phyloP scores from a whole-genome alignment of 2,797 vertebrate genomes.

The Arremon aurantiirostris region DNA sequence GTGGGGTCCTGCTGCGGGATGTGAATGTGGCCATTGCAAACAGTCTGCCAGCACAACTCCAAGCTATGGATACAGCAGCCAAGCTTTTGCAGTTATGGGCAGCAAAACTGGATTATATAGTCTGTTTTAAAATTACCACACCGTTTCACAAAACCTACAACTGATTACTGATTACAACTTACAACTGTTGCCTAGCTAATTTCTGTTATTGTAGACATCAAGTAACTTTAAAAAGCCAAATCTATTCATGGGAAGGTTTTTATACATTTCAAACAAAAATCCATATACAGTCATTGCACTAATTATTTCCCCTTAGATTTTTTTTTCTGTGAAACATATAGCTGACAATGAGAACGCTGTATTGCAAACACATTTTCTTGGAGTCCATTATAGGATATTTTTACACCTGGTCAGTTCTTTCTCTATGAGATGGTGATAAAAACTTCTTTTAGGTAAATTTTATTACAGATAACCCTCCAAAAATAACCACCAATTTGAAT shows the following conservation, averaged over 20 bases:
- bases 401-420: neutral
- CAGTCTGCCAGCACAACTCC: neutral
- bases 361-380: neutral
- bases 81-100: neutral
- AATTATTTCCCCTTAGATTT: neutral
- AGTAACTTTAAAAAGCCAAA: neutral
- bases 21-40: neutral
- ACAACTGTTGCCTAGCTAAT: neutral
- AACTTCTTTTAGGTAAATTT: neutral
- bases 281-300: neutral
- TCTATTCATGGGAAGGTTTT: neutral
- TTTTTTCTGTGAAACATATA: neutral
- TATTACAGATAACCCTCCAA: neutral
- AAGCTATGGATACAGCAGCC: neutral
- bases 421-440: neutral
- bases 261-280: neutral
- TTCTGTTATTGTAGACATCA: neutral
- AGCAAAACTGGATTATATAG: neutral
- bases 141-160: neutral
- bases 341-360: neutral
- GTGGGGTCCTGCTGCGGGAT: neutral
- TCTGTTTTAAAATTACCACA: neutral
- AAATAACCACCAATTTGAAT: neutral
- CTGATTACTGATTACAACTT: neutral
- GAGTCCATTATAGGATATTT: neutral